Evolutionary conservation across 30 jellyfish, hydroid and myxozoan genomes (phyloP), one percentile per base, ranked within the genome.

Genomic region (Nemopilema nomurai): DNA sequence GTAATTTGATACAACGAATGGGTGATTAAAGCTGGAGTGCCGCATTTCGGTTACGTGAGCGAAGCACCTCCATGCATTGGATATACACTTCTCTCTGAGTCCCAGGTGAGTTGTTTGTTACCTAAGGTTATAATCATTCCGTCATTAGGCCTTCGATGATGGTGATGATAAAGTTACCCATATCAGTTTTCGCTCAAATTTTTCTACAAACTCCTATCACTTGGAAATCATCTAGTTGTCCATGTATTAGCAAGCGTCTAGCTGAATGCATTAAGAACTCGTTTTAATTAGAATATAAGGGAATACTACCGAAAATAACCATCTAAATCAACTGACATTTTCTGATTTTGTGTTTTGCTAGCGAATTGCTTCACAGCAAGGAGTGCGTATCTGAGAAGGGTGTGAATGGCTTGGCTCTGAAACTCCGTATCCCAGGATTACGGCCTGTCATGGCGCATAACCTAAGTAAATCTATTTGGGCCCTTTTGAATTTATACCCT

Each of bases 91-190:
- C 27, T 7, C 16, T 16, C 51, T 69, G 52, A 16, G 30, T 22
- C 51, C 79, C 79, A 69, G 79, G 79, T 69, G 79, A 69, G 79
- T 28, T 19, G 22, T 28, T 6, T 23, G 17, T 19, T 24, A 63
- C 26, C 26, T 69, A 17, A 29, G 4, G 30, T 19, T 63, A 24
- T 1, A 63, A 3, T 63, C 18, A 19, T 63, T 1, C 7, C 30
- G n/a, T n/a, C 29, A 3, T 63, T 63, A 63, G 73, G 73, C 73
- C 73, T n/a, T 3, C 73, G 18, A 63, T 7, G 4, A 63, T 24
- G 30, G 30, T 19, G 30, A 63, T 19, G 29, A n/a, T 63, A 18
- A 20, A n/a, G 30, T n/a, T 19, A 63, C 6, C 27, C 73, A 63
- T 63, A n/a, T 6, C 73, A 24, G 4, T 19, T 7, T 63, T 19